Evolutionary conservation across 2,797 vertebrate genomes (phyloP), one percentile per base, ranked within the genome.

Genomic region (Oreochromis mossambicus): DNA sequence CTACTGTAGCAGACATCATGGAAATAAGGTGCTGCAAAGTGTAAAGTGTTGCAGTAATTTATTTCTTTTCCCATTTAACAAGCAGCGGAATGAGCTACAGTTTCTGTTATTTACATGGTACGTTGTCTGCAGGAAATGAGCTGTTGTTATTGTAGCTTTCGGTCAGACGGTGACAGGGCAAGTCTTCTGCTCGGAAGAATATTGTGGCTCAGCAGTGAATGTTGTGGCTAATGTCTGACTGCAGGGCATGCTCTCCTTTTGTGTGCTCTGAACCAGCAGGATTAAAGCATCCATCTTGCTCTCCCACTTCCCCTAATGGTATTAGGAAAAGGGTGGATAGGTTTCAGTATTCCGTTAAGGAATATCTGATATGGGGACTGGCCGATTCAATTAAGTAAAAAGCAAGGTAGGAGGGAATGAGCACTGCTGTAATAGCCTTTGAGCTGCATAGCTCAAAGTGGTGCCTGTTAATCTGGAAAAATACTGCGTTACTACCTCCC

Each of bases 381-480:
- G 88, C 93, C 92, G 91, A 96, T 96, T 96, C 94, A 95, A 96
- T 96, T 96, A 96, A 94, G 91, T 95, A 94, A 95, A 96, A 96
- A 95, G 94, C 93, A 86, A 89, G 91, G 92, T 88, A 90, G 93
- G 90, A 90, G 91, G 87, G 80, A 87, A 79, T 77, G 90, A 83
- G 88, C 15, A 2, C 83, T 41, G 73, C 78, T 79, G 86, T 86
- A 89, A 91, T 88, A 83, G 90, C 89, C 84, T 88, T 66, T 76
- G 85, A 89, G 88, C 80, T 68, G 79, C 77, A 83, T 48, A 13
- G 50, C 86, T 89, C 78, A 85, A 84, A 89, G 84, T 84, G 84
- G 86, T 84, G 56, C 79, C 55, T 90, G 92, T 92, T 85, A 87
- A 93, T 93, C 82, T 90, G 79, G 10, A 86, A 58, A 90, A 81